Base-by-base conservation (phyloP, 1,140 invertebrate genomes). In the Calosoma granatense region DNA sequence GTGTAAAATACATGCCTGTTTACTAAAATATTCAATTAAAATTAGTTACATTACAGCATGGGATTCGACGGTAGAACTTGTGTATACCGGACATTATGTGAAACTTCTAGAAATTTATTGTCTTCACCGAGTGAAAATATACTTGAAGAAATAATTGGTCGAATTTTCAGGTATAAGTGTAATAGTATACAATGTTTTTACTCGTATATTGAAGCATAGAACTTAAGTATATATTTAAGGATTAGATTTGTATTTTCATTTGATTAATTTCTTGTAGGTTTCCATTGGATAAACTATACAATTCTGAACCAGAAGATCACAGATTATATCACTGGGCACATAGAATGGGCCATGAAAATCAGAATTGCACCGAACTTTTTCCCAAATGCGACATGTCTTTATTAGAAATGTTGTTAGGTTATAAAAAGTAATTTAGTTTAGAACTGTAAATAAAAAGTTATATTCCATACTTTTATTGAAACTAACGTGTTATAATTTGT, bases 21-120 rank as follows among this genome's bases (percentile, higher is more conserved):
- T 14, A 17, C 4, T 11, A 47, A 20, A 36, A 9, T 17, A 26
- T 26, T 51, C 52, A 56, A 56, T 54, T 58, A 63, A 60, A 53
- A 36, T 51, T n/a, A n/a, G n/a, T n/a, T 57, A 56, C 60, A 53
- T 67, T 71, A 59, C 22, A 71, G 68, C 14, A 75, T 82, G 66
- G 83, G 83, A 6, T 77, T 79, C 58, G 73, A 78, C 60, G 86
- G 86, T 11, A 78, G 81, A 60, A 75, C 78, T 59, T 89, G 87
- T 70, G 74, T 89, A 51, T 75, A 87, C 41, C 80, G 81, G 65
- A 81, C 81, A 59, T 84, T 90, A 66, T 90, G 87, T 66, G 86
- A 89, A 72, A 78, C 80, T 1, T 81, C 82, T 0, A 82, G 84
- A 59, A 74, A 77, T 23, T 70, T 88, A 22, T 71, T 79, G 30